phyloP scores from a whole-genome alignment of 2,113 vertebrate species.

The Leptobrachium leishanense region DNA sequence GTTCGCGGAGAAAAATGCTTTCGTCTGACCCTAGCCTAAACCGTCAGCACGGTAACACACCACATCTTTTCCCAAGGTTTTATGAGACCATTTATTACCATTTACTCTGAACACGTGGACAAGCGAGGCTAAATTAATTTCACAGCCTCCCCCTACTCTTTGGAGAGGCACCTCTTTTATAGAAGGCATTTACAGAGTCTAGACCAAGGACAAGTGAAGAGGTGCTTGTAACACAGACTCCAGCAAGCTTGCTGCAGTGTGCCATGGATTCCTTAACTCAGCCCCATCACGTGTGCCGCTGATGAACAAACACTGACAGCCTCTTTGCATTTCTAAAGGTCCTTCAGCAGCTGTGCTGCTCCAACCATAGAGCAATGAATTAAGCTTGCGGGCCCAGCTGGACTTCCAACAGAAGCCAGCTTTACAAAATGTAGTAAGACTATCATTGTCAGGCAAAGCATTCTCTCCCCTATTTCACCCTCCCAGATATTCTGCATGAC shows the following conservation, averaged over 20 bases:
- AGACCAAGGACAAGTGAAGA: no score
- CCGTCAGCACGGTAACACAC: no score
- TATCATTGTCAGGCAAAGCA: conserved; percentile 82
- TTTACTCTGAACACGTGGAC: no score
- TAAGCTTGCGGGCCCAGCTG: conserved; percentile 90
- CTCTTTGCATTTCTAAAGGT: conserved; percentile 99
- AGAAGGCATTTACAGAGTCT: no score
- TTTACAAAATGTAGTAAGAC: conserved; percentile 86
- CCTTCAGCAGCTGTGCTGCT: conserved; percentile 98
- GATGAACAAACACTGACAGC: conserved; percentile 99
- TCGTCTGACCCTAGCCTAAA: no score
- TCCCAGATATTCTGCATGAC: conserved; percentile 57
- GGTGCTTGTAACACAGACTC: no score
- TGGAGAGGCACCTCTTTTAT: no score
- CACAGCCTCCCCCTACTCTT: no score
- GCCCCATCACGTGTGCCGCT: conserved; percentile 93
- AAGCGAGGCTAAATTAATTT: no score
- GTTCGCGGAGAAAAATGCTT: no score
- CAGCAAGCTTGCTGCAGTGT: conserved; percentile 57
- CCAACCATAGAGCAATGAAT: conserved; percentile 93
- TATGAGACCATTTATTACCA: no score
- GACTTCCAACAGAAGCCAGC: conserved; percentile 89
- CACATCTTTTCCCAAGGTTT: no score
- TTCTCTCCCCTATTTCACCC: conserved; percentile 81
- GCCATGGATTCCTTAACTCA: conserved; percentile 93